Evolutionary conservation across 1,140 invertebrate genomes (phyloP).

Genomic region (Eupeodes corollae): DNA sequence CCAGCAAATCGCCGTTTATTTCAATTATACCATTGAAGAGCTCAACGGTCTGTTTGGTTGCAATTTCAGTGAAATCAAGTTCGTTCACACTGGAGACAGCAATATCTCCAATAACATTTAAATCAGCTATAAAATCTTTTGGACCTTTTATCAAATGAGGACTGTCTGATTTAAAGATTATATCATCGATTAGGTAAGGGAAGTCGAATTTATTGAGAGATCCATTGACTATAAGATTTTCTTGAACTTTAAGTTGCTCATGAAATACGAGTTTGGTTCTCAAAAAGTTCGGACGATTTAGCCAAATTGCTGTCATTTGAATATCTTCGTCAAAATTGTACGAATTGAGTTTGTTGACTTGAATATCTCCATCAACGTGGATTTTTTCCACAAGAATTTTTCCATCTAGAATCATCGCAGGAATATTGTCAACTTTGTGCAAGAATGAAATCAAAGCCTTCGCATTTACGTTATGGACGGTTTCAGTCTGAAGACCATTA

Average conservation of each 20-base stretch:
- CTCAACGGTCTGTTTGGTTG: slow-evolving; percentile 9
- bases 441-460: slow-evolving; percentile 18
- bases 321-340: slow-evolving; percentile 11
- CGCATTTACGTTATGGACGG: slow-evolving; percentile 17
- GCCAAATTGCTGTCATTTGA: slow-evolving; percentile 23
- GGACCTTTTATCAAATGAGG: slow-evolving; percentile 15
- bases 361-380: slow-evolving; percentile 17
- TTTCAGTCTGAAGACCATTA: slow-evolving; percentile 12
- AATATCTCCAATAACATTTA: slow-evolving; percentile 7
- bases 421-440: slow-evolving; percentile 22
- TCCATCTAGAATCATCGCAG: slow-evolving; percentile 25
- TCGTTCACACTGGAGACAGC: slow-evolving; percentile 19
- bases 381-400: slow-evolving; percentile 24
- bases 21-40: slow-evolving; percentile 14
- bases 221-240: slow-evolving; percentile 16
- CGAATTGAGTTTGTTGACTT: slow-evolving; percentile 12
- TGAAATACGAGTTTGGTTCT: slow-evolving; percentile 13
- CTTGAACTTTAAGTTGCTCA: slow-evolving; percentile 11
- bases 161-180: slow-evolving; percentile 12
- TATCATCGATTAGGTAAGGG: slow-evolving; percentile 19
- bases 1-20: slow-evolving; percentile 14
- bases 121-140: slow-evolving; percentile 17
- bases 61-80: slow-evolving; percentile 16
- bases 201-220: slow-evolving; percentile 18
- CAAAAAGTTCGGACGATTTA: slow-evolving; percentile 23